These are phyloP conservation scores for Chelonoidis abingdonii DNA, from an alignment of 2,113 vertebrate species.

Conservation along the genomic window DNA sequence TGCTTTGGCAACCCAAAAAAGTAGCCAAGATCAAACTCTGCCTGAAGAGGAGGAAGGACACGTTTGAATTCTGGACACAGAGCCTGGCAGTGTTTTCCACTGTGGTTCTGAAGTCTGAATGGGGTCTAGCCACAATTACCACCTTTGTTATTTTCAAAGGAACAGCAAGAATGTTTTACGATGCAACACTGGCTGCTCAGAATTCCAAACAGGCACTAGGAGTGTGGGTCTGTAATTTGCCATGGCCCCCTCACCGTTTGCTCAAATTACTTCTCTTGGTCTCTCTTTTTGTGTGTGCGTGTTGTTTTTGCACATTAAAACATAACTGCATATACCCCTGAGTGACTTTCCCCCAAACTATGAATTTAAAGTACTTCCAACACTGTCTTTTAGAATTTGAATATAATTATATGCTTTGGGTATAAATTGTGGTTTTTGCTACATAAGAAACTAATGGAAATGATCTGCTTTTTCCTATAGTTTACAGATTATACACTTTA, in stretches of 20 bases:
- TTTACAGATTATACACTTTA: slow-evolving; percentile 78
- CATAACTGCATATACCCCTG: slow-evolving; percentile 34
- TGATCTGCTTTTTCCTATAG: slow-evolving; percentile 75
- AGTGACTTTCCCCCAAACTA: slow-evolving; percentile 72
- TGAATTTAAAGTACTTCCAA: slow-evolving; percentile 79
- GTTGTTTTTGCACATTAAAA: slow-evolving; percentile 59
- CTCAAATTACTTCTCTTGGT: background rate
- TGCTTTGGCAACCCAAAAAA: background rate
- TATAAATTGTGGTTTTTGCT: slow-evolving; percentile 79
- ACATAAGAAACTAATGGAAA: slow-evolving; percentile 79
- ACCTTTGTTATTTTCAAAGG: background rate
- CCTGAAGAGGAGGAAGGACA: background rate
- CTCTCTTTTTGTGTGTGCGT: background rate
- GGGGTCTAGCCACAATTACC: background rate
- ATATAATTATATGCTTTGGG: slow-evolving; percentile 80
- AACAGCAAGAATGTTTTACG: background rate
- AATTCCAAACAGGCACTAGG: background rate
- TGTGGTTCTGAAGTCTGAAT: background rate
- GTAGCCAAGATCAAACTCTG: background rate
- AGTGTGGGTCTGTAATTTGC: background rate
- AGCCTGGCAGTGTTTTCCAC: background rate
- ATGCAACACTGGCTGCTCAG: background rate
- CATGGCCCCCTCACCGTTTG: background rate
- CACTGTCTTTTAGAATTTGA: slow-evolving; percentile 78
- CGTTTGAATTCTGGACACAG: background rate